A percentile compares a stretch with the other conserved stretches of the same genome.
Conservation (phyloP, 2,888 invertebrate species). For the Nasonovia ribisnigri region DNA sequence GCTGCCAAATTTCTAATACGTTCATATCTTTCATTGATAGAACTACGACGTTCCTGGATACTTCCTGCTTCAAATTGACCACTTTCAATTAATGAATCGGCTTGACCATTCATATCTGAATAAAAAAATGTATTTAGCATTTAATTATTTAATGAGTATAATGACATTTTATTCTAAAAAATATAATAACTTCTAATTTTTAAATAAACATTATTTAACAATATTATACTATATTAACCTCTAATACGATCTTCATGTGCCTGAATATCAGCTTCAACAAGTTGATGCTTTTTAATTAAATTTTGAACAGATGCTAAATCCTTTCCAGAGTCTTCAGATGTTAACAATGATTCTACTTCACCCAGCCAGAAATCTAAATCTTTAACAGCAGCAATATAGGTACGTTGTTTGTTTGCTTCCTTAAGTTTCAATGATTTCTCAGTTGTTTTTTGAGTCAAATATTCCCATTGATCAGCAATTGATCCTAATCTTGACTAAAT, state of each 20-base stretch:
- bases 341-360: conserved; percentile 95
- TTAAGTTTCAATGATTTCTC: conserved; percentile 98
- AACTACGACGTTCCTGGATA: conserved; percentile 93
- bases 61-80: conserved; percentile 98
- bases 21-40: conserved; percentile 97
- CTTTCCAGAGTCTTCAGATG: conserved; percentile 97
- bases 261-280: conserved; percentile 97
- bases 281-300: conserved; percentile 97
- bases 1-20: conserved; percentile 92
- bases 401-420: conserved; percentile 98
- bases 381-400: conserved; percentile 99
- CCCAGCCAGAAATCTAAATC: conserved; percentile 99
- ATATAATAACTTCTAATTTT: not conserved
- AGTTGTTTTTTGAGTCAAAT: conserved; percentile 95
- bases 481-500: conserved; percentile 81
- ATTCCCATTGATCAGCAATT: conserved; percentile 98
- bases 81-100: conserved; percentile 94
- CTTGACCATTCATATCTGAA: conserved; percentile 92
- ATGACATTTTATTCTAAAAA: not conserved
- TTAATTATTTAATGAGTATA: not conserved
- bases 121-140: conserved; percentile 68
- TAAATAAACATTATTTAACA: not conserved
- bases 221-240: conserved; percentile 71
- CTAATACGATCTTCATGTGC: conserved; percentile 96
- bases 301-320: conserved; percentile 99